A percentile compares a stretch with the other conserved stretches of the same genome.
These are phyloP conservation scores for Enteromius anoplus DNA, from an alignment of 2,797 vertebrate species.

Conservation along the genomic window DNA sequence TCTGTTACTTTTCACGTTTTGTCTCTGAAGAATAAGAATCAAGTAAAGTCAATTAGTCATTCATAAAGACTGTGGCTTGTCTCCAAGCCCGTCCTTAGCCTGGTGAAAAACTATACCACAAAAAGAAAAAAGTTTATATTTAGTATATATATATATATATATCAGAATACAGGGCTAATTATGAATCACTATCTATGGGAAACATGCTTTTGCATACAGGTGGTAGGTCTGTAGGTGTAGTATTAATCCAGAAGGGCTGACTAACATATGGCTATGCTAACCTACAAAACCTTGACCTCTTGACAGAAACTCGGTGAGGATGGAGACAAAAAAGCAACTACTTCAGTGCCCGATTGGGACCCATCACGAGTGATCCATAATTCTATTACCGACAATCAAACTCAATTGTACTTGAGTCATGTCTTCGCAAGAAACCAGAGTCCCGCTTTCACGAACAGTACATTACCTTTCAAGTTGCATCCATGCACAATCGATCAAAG, in stretches of 20 bases:
- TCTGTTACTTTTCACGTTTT: neutral
- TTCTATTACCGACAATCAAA: conserved; percentile 52
- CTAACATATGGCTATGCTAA: neutral
- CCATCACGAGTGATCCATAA: conserved; percentile 55
- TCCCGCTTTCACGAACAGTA: conserved; percentile 48
- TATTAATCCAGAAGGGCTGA: neutral
- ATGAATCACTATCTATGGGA: too few species aligned
- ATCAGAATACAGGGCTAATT: neutral
- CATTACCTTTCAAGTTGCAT: conserved; percentile 58
- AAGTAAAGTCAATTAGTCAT: neutral
- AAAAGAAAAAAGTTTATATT: neutral
- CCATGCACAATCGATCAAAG: conserved; percentile 60
- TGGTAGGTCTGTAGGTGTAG: neutral
- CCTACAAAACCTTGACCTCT: conserved; percentile 15
- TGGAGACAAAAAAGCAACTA: conserved; percentile 22
- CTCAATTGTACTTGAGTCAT: conserved; percentile 56
- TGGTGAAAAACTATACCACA: too few species aligned
- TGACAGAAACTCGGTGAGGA: neutral
- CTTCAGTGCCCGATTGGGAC: conserved; percentile 6
- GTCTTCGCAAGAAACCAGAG: conserved; percentile 40
- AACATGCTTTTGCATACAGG: neutral
- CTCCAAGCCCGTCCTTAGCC: too few species aligned
- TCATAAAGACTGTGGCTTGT: neutral
- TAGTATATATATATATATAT: too few species aligned
- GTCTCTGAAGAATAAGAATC: too few species aligned